Evolutionary conservation across 2,797 vertebrate genomes (phyloP).

Genomic region (Manis crassicaudata): DNA sequence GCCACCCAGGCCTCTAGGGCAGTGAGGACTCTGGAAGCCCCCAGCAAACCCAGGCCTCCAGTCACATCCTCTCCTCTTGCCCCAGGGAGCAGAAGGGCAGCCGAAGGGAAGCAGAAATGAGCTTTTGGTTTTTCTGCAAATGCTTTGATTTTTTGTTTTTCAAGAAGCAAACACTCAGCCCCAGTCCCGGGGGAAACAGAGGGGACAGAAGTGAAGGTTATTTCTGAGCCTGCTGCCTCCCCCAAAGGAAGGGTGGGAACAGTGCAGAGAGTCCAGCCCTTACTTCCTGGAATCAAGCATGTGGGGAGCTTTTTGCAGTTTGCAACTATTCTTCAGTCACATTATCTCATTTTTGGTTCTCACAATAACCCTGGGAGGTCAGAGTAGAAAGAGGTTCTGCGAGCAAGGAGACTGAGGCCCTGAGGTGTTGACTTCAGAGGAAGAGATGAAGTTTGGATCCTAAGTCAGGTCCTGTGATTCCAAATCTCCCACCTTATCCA

Average conservation of each 20-base stretch:
- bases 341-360: not conserved
- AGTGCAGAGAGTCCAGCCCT: not conserved
- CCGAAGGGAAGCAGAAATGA: constrained; percentile 30
- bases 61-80: not conserved
- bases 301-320: not conserved
- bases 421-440: not conserved
- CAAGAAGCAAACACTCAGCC: constrained; percentile 54
- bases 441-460: not conserved
- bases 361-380: not conserved
- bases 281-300: not conserved
- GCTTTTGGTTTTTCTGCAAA: constrained; percentile 39
- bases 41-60: not conserved
- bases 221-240: constrained; percentile 46
- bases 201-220: constrained; percentile 28
- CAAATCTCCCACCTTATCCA: not conserved
- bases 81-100: not conserved
- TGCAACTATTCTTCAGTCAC: not conserved
- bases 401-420: not conserved
- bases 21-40: not conserved
- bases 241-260: constrained; percentile 51
- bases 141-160: constrained; percentile 68
- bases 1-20: not conserved
- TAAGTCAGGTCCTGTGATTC: not conserved
- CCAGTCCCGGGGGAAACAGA: not conserved
- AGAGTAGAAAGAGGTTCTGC: not conserved